These are phyloP conservation scores for Mylabris phalerata DNA, from an alignment of 1,140 invertebrate genomes.

Conservation along the genomic window DNA sequence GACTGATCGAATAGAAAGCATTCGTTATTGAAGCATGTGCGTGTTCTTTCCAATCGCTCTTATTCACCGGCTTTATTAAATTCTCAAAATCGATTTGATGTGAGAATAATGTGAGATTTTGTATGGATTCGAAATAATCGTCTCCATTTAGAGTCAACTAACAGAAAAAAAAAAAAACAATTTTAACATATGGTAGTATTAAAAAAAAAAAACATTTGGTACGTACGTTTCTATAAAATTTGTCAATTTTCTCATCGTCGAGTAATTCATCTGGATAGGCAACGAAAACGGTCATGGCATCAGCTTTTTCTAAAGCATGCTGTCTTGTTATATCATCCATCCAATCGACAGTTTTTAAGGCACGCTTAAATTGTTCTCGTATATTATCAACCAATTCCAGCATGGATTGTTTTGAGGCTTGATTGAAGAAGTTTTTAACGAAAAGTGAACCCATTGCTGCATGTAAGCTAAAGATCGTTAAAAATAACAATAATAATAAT, in stretches of 20 bases:
- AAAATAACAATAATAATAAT: not conserved
- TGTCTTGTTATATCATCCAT: constrained; percentile 59
- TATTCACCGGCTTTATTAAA: constrained; percentile 56
- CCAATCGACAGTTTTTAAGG: constrained; percentile 60
- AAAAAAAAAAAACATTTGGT: not conserved
- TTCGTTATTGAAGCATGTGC: constrained; percentile 60
- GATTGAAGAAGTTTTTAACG: constrained; percentile 50
- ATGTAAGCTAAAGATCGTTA: constrained; percentile 39
- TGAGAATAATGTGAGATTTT: constrained; percentile 54
- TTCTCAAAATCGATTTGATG: constrained; percentile 53
- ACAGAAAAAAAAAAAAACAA: constrained; percentile 21
- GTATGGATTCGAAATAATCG: constrained; percentile 51
- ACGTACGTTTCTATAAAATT: constrained; percentile 41
- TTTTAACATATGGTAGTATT: not conserved
- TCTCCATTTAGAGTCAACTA: constrained; percentile 50
- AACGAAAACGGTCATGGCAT: constrained; percentile 49
- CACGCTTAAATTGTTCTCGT: constrained; percentile 48
- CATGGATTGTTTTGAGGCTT: constrained; percentile 48
- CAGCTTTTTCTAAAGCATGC: constrained; percentile 51
- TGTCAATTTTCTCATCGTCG: constrained; percentile 48
- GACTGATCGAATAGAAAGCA: constrained; percentile 58
- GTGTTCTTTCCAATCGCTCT: constrained; percentile 60
- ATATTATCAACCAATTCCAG: constrained; percentile 62
- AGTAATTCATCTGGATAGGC: constrained; percentile 55
- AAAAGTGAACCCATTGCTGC: constrained; percentile 53